These are phyloP conservation scores for Eledone cirrhosa DNA, from an alignment of 2,888 invertebrate species.

Conservation along the genomic window DNA sequence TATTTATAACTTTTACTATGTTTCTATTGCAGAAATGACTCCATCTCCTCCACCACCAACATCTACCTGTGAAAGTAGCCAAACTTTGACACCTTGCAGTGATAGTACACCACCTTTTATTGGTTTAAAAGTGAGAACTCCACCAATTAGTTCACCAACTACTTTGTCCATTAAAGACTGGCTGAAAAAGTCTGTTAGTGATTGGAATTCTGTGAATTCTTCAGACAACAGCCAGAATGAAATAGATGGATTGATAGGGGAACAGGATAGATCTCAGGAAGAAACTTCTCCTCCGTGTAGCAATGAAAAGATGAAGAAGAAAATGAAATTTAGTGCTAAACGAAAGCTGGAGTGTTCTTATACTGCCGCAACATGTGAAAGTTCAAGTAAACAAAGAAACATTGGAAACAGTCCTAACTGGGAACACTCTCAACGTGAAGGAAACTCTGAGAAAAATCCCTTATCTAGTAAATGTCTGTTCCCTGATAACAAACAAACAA, in stretches of 20 bases:
- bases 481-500: no score
- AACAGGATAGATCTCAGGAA: neutral
- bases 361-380: neutral
- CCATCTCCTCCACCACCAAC: no score
- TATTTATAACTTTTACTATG: no score
- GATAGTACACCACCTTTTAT: no score
- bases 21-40: no score
- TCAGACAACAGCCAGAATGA: neutral
- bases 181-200: neutral
- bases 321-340: neutral
- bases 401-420: neutral
- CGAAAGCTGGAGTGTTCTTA: neutral
- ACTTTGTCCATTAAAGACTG: constrained; percentile 10
- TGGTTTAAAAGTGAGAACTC: neutral
- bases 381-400: constrained; percentile 3
- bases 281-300: neutral
- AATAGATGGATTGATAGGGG: neutral
- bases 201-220: neutral
- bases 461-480: neutral
- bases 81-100: no score
- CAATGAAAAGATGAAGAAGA: neutral
- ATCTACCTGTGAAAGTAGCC: no score
- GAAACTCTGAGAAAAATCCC: constrained; percentile 44
- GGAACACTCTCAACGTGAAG: constrained; percentile 36
- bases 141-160: neutral